Percentiles rank a stretch among this genome's conserved stretches.
Conservation (phyloP, 2,888 invertebrate species). For the Oligia latruncula region DNA sequence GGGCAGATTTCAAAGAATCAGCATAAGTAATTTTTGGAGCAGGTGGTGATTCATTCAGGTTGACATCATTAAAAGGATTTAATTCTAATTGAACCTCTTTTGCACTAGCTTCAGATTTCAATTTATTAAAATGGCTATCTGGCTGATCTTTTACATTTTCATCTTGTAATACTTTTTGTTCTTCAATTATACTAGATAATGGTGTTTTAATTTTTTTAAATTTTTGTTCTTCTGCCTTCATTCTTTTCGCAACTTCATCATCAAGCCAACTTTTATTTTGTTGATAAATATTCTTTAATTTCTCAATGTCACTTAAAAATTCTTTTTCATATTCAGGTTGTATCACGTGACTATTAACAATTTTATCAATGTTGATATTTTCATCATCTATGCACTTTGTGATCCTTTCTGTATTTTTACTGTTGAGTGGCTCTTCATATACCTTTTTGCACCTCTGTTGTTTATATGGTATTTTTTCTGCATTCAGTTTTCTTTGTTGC, state of each 20-base stretch:
- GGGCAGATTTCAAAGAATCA: conserved; percentile 79
- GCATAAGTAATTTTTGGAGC: conserved; percentile 80
- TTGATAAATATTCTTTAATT: conserved; percentile 81
- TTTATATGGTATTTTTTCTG: conserved; percentile 73
- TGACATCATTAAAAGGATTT: conserved; percentile 41
- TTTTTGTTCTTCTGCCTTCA: conserved; percentile 73
- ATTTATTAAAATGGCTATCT: conserved; percentile 25
- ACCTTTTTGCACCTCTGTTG: conserved; percentile 83
- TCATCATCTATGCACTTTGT: conserved; percentile 82
- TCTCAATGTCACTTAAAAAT: conserved; percentile 79
- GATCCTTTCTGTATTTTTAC: conserved; percentile 75
- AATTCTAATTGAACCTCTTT: conserved; percentile 40
- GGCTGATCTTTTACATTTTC: conserved; percentile 60
- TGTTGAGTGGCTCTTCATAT: conserved; percentile 84
- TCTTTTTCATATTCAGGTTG: conserved; percentile 80
- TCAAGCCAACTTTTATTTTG: conserved; percentile 86
- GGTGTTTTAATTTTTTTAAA: conserved; percentile 70
- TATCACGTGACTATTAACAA: conserved; percentile 66
- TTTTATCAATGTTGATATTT: conserved; percentile 67
- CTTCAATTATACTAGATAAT: conserved; percentile 69
- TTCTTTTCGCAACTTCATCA: conserved; percentile 79
- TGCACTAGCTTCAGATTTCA: conserved; percentile 53
- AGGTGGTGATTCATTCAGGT: conserved; percentile 41
- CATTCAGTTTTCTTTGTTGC: conserved; percentile 72
- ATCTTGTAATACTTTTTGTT: conserved; percentile 64